A percentile compares a stretch with the other conserved stretches of the same genome.
Conservation (phyloP, 2,797 vertebrate species). For the Bufotes viridis region DNA sequence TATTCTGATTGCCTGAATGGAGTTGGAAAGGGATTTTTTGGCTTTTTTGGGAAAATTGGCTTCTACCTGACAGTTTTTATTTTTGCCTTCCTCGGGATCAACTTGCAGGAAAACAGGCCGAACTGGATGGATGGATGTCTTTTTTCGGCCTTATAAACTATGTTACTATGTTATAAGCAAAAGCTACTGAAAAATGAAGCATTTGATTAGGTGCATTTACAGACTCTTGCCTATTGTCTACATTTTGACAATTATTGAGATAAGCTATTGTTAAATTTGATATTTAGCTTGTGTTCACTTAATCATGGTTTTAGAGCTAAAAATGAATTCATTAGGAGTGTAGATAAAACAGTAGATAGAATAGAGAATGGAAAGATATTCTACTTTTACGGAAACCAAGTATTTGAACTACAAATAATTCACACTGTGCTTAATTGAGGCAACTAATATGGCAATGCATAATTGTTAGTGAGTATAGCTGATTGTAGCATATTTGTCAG, state of each 20-base stretch:
- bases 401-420: not conserved
- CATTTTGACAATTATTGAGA: not conserved
- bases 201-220: too few species aligned
- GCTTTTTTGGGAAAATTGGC: too few species aligned
- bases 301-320: not conserved
- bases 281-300: not conserved
- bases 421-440: slow-evolving; percentile 7
- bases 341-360: not conserved
- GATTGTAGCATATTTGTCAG: not conserved
- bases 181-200: too few species aligned
- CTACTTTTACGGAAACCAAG: not conserved
- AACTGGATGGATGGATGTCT: too few species aligned
- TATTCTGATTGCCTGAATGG: too few species aligned
- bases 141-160: too few species aligned
- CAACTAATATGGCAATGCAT: not conserved
- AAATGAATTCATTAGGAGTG: not conserved
- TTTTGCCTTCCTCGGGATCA: too few species aligned
- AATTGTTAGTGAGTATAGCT: not conserved
- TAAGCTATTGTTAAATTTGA: not conserved
- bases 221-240: too few species aligned
- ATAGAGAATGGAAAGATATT: not conserved
- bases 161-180: too few species aligned
- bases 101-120: too few species aligned
- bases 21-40: too few species aligned
- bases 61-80: too few species aligned